Evolutionary conservation across 2,797 vertebrate species (phyloP), one percentile per base, ranked within the genome.

Genomic region (Otus scops): DNA sequence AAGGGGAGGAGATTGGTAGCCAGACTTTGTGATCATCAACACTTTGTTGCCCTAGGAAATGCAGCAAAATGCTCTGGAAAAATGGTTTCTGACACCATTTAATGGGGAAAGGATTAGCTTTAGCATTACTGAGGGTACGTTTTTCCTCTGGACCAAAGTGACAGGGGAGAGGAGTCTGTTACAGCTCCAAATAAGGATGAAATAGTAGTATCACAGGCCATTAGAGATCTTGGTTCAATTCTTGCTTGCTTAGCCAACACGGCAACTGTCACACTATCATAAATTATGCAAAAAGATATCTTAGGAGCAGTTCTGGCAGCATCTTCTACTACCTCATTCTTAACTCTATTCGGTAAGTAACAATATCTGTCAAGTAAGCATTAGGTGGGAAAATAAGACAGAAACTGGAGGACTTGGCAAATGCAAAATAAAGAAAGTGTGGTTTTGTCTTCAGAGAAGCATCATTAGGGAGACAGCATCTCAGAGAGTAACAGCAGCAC

Each of bases 171-270:
- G 11, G 28, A 94, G 24, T 47, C 39, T 79, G 13, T 50, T 75
- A 23, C 9, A 77, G 67, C 59, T 89, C 91, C 84, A 93, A 95
- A 85, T 89, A 92, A 61, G 87, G 89, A 61, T 67, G 77, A 75
- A 79, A 21, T 74, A 74, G 16, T 28, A 78, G 13, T 16, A 28
- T 34, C 50, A 20, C 11, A 65, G 34, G n/a, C 22, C 57, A 85
- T 71, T 80, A 78, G 61, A 83, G 7, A 50, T 57, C 57, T 71
- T 61, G 19, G 64, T 89, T 75, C 48, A 74, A 36, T 79, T 80
- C 81, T 60, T 93, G 34, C 48, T 70, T 5, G 6, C 68, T 89
- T 75, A 93, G 50, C 45, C 48, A 83, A 81, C 38, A 23, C 0
- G 7, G 38, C 22, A 80, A 70, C 32, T 54, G 51, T 85, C 65